A percentile compares a stretch with the other conserved stretches of the same genome.
Conservation (phyloP, 2,113 vertebrate genomes). For the Coryphaenoides rupestris region DNA sequence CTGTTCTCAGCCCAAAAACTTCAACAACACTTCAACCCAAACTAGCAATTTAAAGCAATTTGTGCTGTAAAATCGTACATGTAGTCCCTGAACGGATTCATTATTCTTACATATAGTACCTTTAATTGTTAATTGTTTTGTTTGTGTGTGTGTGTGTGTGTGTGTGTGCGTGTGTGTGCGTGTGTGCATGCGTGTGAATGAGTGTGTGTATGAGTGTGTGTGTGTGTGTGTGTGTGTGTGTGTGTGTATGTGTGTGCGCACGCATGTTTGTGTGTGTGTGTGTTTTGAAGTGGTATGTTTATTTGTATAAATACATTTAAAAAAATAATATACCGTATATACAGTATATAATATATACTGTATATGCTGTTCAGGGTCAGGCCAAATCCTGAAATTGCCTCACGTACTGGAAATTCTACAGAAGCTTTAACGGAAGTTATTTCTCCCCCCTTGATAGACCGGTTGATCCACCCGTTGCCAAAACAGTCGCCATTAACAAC, state of each 20-base stretch:
- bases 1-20: too few species aligned
- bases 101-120: too few species aligned
- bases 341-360: background rate
- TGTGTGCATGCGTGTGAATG: background rate
- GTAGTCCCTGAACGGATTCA: too few species aligned
- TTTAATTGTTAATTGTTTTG: too few species aligned
- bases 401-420: slow-evolving; percentile 12
- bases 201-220: background rate
- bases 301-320: background rate
- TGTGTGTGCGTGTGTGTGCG: background rate
- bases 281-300: background rate
- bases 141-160: slow-evolving; percentile 1
- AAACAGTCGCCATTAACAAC: too few species aligned
- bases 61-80: too few species aligned
- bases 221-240: background rate
- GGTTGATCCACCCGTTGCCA: slow-evolving; percentile 24
- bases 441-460: slow-evolving; percentile 13
- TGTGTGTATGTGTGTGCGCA: background rate
- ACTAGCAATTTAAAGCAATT: too few species aligned
- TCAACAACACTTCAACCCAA: too few species aligned
- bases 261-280: background rate
- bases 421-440: slow-evolving; percentile 20
- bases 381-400: background rate
- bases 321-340: background rate
- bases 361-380: background rate